Evolutionary conservation across 1,140 invertebrate genomes (phyloP), one percentile per base, ranked within the genome.

Genomic region (Conopomorpha cramerella): DNA sequence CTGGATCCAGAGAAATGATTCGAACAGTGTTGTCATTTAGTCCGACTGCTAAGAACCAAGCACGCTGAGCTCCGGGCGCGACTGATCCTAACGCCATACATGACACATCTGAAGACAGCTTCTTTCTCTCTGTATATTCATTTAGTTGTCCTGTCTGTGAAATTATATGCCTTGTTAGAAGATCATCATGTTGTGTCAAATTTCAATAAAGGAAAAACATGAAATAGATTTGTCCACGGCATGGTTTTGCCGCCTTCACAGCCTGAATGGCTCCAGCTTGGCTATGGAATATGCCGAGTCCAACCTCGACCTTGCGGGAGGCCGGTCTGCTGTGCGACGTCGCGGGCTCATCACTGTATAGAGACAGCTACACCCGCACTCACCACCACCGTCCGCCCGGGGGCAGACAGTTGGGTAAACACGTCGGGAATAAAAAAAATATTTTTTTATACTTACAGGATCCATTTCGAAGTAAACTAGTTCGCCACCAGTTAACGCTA

Each of bases 381-480:
- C 39, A 42, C 48, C 25, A 38, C 46, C 42, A 38, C 36, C 30
- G 7, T 17, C 37, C 49, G 35, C 58, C 64, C 57, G 49, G 60
- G 58, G 31, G 57, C 54, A 45, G 34, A 32, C 4, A 11, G 28
- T 3, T 44, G 46, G 38, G 50, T 56, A 59, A 66, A 63, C 46
- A 68, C 62, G 66, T 73, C 68, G 64, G 39, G 34, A 41, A 39
- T 23, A 25, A 12, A 25, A 29, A 43, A 33, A 29, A 11, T 13
- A 11, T 3, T 7, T 3, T 3, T 32, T 19, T 12, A 18, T 8
- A 74, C 89, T 89, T 86, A 96, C 94, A 44, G 92, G 89, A 74
- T 99, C 96, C 95, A 99, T 96, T 84, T 99, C 97, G 77, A 99
- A 99, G 78, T 99, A 99, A 11, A 99, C 95, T 13, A 99, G 78